Evolutionary conservation across 1,140 invertebrate genomes (phyloP).

Genomic region (Aphidius gifuensis): DNA sequence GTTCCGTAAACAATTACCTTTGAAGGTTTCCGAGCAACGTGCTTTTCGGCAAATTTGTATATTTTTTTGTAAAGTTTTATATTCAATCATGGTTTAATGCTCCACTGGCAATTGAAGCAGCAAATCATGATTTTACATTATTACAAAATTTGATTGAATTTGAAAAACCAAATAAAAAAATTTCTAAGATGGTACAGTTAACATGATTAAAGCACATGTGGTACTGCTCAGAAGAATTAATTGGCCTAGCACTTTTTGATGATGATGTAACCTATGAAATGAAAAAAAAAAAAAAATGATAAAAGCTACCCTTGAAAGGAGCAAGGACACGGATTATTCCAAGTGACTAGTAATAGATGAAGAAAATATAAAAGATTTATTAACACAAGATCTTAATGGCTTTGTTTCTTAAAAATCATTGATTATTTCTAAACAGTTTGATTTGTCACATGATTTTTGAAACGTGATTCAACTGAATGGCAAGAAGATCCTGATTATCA

Average conservation of each 20-base stretch:
- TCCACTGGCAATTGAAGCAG: constrained; percentile 22
- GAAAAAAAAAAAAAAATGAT: constrained; percentile 28
- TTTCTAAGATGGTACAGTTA: constrained; percentile 24
- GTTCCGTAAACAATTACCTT: constrained; percentile 26
- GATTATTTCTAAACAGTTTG: too few relatives aligned
- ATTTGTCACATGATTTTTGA: constrained; percentile 18
- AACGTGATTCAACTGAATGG: constrained; percentile 15
- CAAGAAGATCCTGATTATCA: too few relatives aligned
- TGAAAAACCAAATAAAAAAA: constrained; percentile 22
- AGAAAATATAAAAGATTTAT: background rate
- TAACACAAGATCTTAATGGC: too few relatives aligned
- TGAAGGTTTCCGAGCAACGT: constrained; percentile 14
- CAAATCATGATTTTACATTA: constrained; percentile 18
- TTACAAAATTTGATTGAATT: constrained; percentile 21
- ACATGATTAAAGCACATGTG: constrained; percentile 35
- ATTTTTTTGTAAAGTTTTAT: constrained; percentile 23
- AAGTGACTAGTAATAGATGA: constrained; percentile 26
- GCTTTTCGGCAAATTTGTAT: constrained; percentile 22
- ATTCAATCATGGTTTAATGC: constrained; percentile 23
- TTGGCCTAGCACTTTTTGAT: constrained; percentile 37
- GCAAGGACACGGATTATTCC: constrained; percentile 1
- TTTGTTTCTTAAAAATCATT: too few relatives aligned
- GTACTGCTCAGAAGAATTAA: constrained; percentile 32
- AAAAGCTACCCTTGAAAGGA: background rate
- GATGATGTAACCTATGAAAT: constrained; percentile 20